Conservation (phyloP, 2,888 invertebrate genomes). For the Aphodius sticticus region DNA sequence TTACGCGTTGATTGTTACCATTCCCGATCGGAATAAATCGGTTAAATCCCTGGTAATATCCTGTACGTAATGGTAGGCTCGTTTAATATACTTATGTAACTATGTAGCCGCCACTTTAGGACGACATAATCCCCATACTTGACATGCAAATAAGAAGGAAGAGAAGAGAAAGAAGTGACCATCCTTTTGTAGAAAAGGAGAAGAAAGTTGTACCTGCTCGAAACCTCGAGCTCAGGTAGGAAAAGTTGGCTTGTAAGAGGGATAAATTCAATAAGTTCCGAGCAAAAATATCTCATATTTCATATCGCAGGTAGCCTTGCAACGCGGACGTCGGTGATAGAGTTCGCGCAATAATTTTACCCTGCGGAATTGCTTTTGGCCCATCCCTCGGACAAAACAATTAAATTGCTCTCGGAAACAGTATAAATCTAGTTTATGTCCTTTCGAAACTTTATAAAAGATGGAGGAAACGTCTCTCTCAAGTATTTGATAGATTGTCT, state of each 20-base stretch:
- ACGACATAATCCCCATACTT: not conserved
- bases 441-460: not conserved
- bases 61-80: slow-evolving; percentile 7
- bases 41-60: slow-evolving; percentile 17
- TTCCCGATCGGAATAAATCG: slow-evolving; percentile 12
- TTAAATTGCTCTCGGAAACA: not conserved
- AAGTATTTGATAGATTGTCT: too few relatives aligned
- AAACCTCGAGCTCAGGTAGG: slow-evolving; percentile 12
- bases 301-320: slow-evolving; percentile 17
- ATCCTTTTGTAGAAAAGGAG: not conserved
- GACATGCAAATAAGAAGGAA: not conserved
- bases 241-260: slow-evolving; percentile 16
- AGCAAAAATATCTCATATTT: slow-evolving; percentile 23
- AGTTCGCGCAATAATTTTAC: not conserved
- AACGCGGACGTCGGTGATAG: not conserved
- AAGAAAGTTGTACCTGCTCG: not conserved
- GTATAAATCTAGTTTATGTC: not conserved
- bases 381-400: not conserved
- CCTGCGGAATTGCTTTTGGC: not conserved
- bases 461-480: too few relatives aligned
- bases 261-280: slow-evolving; percentile 22
- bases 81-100: not conserved
- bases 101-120: not conserved
- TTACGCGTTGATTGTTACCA: slow-evolving; percentile 20
- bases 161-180: not conserved